phyloP scores from a whole-genome alignment of 2,113 vertebrate species.

The Daubentonia madagascariensis region DNA sequence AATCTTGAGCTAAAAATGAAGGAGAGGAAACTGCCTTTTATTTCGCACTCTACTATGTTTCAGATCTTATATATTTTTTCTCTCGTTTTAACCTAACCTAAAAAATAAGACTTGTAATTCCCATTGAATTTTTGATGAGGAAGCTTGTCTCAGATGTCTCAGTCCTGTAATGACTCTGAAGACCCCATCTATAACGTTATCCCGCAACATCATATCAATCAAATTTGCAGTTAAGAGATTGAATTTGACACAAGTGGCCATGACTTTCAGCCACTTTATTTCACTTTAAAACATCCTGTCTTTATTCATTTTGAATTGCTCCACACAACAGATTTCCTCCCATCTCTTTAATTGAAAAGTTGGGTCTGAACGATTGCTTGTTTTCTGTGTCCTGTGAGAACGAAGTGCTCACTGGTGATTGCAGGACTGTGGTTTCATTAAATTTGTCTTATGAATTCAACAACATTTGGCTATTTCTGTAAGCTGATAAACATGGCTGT shows the following conservation, averaged over 20 bases:
- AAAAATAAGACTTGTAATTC: conserved; percentile 16
- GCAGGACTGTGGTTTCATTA: background rate
- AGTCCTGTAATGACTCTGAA: background rate
- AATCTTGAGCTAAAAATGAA: background rate
- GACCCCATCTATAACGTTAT: background rate
- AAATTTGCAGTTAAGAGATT: conserved; percentile 38
- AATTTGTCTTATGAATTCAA: background rate
- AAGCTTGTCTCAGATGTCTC: background rate
- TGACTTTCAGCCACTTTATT: conserved; percentile 45
- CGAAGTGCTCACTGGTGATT: background rate
- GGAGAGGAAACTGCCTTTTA: background rate
- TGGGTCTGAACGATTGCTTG: background rate
- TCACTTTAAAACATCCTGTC: conserved; percentile 27
- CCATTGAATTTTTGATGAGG: background rate
- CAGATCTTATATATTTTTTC: background rate
- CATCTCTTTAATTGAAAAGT: conserved; percentile 43
- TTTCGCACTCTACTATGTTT: background rate
- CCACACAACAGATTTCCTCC: background rate
- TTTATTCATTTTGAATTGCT: conserved; percentile 39
- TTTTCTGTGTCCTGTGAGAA: conserved; percentile 38
- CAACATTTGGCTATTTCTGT: conserved; percentile 13
- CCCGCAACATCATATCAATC: background rate
- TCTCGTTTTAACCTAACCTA: background rate
- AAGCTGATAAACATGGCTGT: background rate
- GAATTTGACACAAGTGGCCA: conserved; percentile 54